Conservation (phyloP, 2,888 invertebrate genomes). For the Crepidodera aurea region DNA sequence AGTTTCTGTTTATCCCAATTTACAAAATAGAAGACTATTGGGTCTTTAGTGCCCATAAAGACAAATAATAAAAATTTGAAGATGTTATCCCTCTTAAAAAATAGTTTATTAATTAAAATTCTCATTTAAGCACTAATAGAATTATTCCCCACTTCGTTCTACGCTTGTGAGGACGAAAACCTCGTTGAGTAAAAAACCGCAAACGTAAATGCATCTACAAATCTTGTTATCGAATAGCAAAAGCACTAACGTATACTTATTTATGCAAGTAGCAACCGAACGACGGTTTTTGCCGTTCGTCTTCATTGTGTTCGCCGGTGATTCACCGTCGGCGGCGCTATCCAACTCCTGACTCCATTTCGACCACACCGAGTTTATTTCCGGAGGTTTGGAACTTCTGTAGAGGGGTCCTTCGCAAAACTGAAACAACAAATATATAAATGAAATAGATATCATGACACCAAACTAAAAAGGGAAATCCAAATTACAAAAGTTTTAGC, state of each 20-base stretch:
- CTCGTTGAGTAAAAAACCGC: conserved; percentile 5
- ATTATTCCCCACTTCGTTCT: too few species aligned
- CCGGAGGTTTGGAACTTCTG: conserved; percentile 49
- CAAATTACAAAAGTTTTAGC: too few species aligned
- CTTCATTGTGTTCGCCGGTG: conserved; percentile 23
- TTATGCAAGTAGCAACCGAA: conserved; percentile 55
- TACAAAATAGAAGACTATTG: too few species aligned
- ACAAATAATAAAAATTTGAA: too few species aligned
- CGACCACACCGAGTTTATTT: conserved; percentile 57
- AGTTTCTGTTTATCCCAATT: too few species aligned
- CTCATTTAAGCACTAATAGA: too few species aligned
- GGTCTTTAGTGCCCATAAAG: too few species aligned
- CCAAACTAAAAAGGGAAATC: too few species aligned
- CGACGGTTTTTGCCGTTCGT: conserved; percentile 46
- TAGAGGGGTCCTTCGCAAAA: conserved; percentile 57
- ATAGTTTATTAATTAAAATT: too few species aligned
- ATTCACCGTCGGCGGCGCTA: conserved; percentile 49
- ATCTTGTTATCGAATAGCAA: conserved; percentile 25
- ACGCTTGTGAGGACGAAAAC: neutral
- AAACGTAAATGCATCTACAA: conserved; percentile 30
- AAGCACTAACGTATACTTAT: conserved; percentile 57
- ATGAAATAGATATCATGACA: too few species aligned
- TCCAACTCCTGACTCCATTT: conserved; percentile 50
- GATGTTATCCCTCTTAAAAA: too few species aligned
- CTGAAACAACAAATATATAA: conserved; percentile 43